Conservation (phyloP, 2,888 invertebrate genomes). For the Phania funesta region DNA sequence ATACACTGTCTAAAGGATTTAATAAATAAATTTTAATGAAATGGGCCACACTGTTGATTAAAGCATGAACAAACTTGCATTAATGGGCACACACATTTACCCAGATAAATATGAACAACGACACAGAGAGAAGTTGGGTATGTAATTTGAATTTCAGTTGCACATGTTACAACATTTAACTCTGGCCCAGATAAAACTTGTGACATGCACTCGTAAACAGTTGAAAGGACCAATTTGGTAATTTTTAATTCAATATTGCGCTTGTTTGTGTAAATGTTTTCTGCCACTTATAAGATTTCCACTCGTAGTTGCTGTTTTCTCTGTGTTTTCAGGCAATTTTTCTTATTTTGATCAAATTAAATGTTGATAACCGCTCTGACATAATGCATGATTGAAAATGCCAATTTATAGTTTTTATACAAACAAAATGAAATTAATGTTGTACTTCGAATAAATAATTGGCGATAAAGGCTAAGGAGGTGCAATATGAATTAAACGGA, state of each 20-base stretch:
- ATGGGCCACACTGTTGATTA: too few species aligned
- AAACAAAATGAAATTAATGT: too few species aligned
- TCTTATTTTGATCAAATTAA: not conserved
- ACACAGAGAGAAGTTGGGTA: too few species aligned
- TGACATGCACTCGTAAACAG: not conserved
- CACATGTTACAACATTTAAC: not conserved
- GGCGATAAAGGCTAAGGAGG: too few species aligned
- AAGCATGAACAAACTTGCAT: too few species aligned
- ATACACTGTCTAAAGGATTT: too few species aligned
- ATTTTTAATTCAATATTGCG: not conserved
- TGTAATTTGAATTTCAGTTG: not conserved
- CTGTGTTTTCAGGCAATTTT: not conserved
- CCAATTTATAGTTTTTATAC: too few species aligned
- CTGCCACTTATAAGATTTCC: constrained; percentile 13
- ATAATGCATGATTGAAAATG: constrained; percentile 27
- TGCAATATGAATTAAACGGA: too few species aligned
- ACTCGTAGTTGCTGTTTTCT: not conserved
- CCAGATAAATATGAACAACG: too few species aligned
- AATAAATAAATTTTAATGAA: too few species aligned
- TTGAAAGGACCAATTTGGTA: not conserved
- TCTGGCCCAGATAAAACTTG: not conserved
- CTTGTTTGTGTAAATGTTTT: not conserved
- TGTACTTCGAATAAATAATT: too few species aligned
- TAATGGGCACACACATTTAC: too few species aligned
- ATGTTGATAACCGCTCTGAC: constrained; percentile 24